Evolutionary conservation across 2,797 vertebrate genomes (phyloP), one percentile per base, ranked within the genome.

Genomic region (Poeciliopsis turneri): DNA sequence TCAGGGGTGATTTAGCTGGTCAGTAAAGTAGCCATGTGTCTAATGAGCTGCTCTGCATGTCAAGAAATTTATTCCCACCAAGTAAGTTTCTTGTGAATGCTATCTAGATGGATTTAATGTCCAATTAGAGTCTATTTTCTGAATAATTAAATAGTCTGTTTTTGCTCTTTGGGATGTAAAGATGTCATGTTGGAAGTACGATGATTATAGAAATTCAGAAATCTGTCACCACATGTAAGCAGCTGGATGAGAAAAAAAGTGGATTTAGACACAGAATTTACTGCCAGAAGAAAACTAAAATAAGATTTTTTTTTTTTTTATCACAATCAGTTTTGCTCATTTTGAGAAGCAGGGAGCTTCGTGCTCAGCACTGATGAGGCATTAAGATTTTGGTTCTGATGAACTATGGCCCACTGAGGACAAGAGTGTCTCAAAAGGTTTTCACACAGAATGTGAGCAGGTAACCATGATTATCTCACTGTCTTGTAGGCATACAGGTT

Each of bases 11-110:
- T 82, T 86, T 77, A 82, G 80, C 57, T 68, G 81, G 82, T 85
- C 78, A 84, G 78, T 28, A 74, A 77, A 59, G 73, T 39, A 80
- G 83, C 75, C 16, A 46, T 75, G 70, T 68, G 57, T 53, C 43
- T 87, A 86, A 90, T 83, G 82, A 85, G 80, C 77, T 76, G 53
- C 68, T 83, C 88, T 80, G 76, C 74, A 84, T 74, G 70, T 41
- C 78, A 72, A 64, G 0, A 45, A 79, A 81, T 69, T 79, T 78
- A 70, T 86, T 87, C 64, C 76, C 20, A 47, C n/a, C 10, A 1
- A 78, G 64, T 16, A 25, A 46, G 55, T 80, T 78, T 77, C 71
- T 72, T 75, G 43, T 11, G 49, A 8, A 76, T 59, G 39, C 51
- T 28, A 11, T 77, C 53, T 7, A 2, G 49, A 74, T 76, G 80